Evolutionary conservation across 1,140 invertebrate genomes (phyloP).

Genomic region (Cherax destructor): DNA sequence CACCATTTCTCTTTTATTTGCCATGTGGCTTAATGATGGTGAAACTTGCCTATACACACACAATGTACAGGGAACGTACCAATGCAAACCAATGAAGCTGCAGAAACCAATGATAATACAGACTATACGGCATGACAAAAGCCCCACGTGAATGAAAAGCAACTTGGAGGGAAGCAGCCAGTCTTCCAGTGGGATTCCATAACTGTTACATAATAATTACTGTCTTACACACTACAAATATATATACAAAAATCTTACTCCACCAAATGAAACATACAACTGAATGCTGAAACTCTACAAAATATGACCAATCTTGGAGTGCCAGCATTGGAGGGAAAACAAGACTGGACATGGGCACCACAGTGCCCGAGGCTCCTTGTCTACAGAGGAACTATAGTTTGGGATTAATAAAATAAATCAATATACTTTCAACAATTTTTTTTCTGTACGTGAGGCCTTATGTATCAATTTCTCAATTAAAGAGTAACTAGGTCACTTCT

Average conservation of each 20-base stretch:
- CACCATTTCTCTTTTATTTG: conserved; percentile 68
- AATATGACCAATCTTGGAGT: conserved; percentile 67
- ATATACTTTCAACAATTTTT: conserved; percentile 47
- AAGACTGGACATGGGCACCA: conserved; percentile 46
- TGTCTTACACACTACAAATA: conserved; percentile 69
- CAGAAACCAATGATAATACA: conserved; percentile 69
- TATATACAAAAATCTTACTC: conserved; percentile 69
- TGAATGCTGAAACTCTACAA: conserved; percentile 68
- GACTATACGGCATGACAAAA: conserved; percentile 66
- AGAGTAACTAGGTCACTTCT: conserved; percentile 55
- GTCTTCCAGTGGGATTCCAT: conserved; percentile 60
- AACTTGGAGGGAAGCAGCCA: conserved; percentile 51
- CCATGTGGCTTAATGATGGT: conserved; percentile 67
- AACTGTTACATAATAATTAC: conserved; percentile 70
- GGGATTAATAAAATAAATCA: conserved; percentile 54
- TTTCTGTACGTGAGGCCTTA: conserved; percentile 43
- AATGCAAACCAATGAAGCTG: conserved; percentile 69
- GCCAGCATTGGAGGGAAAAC: conserved; percentile 66
- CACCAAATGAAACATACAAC: conserved; percentile 69
- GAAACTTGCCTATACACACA: conserved; percentile 71
- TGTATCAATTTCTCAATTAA: conserved; percentile 35
- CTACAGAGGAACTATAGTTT: conserved; percentile 65
- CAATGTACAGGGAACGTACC: conserved; percentile 70
- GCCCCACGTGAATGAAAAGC: conserved; percentile 54
- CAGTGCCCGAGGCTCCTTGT: conserved; percentile 54